Conservation (phyloP, 1,140 invertebrate genomes). For the Melanaphis sacchari region DNA sequence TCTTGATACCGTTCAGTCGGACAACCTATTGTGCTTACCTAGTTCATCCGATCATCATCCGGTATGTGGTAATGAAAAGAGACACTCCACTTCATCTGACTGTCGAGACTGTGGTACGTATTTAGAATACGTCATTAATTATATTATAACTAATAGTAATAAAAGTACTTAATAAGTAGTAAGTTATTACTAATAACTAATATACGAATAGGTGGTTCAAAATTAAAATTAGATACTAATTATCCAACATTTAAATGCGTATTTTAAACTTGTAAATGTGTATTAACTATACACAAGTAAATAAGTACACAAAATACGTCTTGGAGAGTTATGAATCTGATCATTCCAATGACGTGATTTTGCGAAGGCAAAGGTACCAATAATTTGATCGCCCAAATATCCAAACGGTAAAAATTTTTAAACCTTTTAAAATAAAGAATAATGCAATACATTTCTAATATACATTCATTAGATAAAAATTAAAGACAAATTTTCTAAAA, state of each 20-base stretch:
- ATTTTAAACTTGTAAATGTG: neutral
- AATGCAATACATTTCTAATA: neutral
- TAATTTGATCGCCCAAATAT: too few species aligned
- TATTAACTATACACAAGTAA: neutral
- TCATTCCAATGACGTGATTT: neutral
- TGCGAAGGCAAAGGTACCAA: neutral
- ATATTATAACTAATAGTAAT: too few species aligned
- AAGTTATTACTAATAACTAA: too few species aligned
- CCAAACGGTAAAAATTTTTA: neutral
- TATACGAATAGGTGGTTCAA: neutral
- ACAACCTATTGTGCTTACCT: slow-evolving; percentile 85
- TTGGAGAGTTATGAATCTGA: too few species aligned
- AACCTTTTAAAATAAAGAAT: neutral
- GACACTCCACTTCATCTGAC: slow-evolving; percentile 81
- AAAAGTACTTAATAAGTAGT: too few species aligned
- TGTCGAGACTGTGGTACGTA: slow-evolving; percentile 75
- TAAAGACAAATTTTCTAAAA: too few species aligned
- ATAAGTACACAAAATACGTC: too few species aligned
- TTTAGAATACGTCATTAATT: too few species aligned
- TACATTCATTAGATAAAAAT: too few species aligned
- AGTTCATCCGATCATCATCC: slow-evolving; percentile 80
- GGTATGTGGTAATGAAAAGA: slow-evolving; percentile 76
- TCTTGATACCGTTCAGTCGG: slow-evolving; percentile 82
- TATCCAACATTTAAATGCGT: neutral
- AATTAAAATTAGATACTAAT: neutral